phyloP scores from a whole-genome alignment of 2,797 vertebrate genomes.

The Pogonophryne albipinna region DNA sequence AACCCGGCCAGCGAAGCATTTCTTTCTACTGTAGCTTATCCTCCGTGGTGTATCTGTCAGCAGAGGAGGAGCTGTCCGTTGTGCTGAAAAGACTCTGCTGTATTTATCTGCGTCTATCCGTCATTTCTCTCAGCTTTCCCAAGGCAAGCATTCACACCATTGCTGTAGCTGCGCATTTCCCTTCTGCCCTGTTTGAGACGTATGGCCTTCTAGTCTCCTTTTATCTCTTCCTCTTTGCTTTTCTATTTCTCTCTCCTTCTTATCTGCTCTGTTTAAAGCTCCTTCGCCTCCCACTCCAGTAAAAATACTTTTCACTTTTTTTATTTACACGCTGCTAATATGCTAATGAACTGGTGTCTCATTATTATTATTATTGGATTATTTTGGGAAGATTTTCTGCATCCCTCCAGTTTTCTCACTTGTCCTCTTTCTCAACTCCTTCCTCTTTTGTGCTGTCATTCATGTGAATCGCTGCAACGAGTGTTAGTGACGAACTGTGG shows the following conservation, averaged over 20 bases:
- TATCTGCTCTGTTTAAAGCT: slow-evolving; percentile 46
- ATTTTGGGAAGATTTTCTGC: slow-evolving; percentile 35
- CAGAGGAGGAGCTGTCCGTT: slow-evolving; percentile 66
- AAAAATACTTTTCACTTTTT: slow-evolving; percentile 36
- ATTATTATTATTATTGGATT: slow-evolving; percentile 61
- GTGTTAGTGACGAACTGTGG: slow-evolving; percentile 27
- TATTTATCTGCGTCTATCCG: slow-evolving; percentile 37
- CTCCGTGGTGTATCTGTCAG: slow-evolving; percentile 45
- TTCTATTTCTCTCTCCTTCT: not conserved
- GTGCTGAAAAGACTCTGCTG: slow-evolving; percentile 69
- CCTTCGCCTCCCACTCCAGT: slow-evolving; percentile 30
- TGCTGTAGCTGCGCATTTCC: slow-evolving; percentile 26
- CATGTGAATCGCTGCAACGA: slow-evolving; percentile 39
- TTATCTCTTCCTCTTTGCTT: slow-evolving; percentile 20
- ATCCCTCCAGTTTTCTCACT: slow-evolving; percentile 11
- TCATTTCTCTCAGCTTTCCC: slow-evolving; percentile 27
- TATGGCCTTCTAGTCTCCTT: slow-evolving; percentile 34
- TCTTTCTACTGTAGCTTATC: slow-evolving; percentile 30
- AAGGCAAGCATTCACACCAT: slow-evolving; percentile 32
- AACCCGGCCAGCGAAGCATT: slow-evolving; percentile 28
- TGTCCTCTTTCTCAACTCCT: slow-evolving; percentile 10
- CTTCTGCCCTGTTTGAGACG: slow-evolving; percentile 25
- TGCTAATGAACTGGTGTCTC: slow-evolving; percentile 46
- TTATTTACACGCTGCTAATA: slow-evolving; percentile 25
- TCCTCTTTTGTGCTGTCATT: slow-evolving; percentile 34